A percentile compares a stretch with the other conserved stretches of the same genome.
Evolutionary conservation across 2,797 vertebrate genomes (phyloP).

Genomic region (Crenichthys baileyi): DNA sequence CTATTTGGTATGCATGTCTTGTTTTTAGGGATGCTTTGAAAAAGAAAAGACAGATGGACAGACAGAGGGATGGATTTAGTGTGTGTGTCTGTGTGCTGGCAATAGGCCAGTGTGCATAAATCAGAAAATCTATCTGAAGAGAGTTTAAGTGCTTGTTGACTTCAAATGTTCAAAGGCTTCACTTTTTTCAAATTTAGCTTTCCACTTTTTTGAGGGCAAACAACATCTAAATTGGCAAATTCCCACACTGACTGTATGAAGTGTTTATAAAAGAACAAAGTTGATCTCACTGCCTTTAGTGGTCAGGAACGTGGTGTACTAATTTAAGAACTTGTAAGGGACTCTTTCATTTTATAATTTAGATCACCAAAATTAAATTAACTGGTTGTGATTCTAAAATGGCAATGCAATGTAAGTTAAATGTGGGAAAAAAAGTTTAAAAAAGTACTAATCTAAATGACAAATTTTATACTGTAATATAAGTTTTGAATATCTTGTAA

Average conservation of each 20-base stretch:
- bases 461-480: background rate
- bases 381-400: background rate
- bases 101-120: slow-evolving; percentile 20
- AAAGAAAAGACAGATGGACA: slow-evolving; percentile 27
- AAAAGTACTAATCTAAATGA: background rate
- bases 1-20: background rate
- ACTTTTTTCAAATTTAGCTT: background rate
- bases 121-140: slow-evolving; percentile 26
- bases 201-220: background rate
- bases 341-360: background rate
- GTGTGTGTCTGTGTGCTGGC: slow-evolving; percentile 18
- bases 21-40: slow-evolving; percentile 6
- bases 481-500: background rate
- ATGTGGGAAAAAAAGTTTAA: too few relatives aligned
- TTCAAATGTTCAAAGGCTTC: slow-evolving; percentile 21
- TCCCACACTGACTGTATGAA: background rate
- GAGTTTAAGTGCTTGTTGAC: slow-evolving; percentile 47
- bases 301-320: background rate
- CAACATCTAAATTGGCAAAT: background rate
- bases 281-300: background rate
- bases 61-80: background rate
- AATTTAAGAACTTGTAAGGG: background rate
- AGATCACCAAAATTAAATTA: background rate
- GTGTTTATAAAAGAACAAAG: background rate
- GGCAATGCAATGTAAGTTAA: background rate